A percentile compares a stretch with the other conserved stretches of the same genome.
Evolutionary conservation across 2,888 invertebrate genomes (phyloP).

Genomic region (Amphimallon solstitiale): DNA sequence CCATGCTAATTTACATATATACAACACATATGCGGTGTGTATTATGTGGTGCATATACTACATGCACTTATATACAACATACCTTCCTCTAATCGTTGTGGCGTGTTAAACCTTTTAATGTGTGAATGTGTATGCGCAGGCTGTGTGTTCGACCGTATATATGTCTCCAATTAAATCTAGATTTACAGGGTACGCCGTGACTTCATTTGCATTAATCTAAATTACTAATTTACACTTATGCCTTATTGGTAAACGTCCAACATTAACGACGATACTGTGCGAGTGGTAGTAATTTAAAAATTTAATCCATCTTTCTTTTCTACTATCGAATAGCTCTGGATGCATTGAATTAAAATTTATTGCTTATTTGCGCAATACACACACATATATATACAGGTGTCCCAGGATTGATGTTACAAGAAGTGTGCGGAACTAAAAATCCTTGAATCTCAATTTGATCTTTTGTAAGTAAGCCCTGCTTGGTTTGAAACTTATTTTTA

Average conservation of each 20-base stretch:
- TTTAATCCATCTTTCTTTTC: not conserved
- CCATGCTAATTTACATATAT: not conserved
- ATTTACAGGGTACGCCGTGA: conserved; percentile 33
- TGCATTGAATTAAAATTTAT: too few species aligned
- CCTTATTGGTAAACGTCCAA: conserved; percentile 36
- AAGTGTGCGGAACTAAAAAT: too few species aligned
- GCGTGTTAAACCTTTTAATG: not conserved
- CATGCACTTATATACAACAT: too few species aligned
- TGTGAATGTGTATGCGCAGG: not conserved
- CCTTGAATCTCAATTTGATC: too few species aligned
- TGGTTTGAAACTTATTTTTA: too few species aligned
- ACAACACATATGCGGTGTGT: not conserved
- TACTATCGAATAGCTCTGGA: too few species aligned
- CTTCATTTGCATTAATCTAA: conserved; percentile 40
- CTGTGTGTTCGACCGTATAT: conserved; percentile 5
- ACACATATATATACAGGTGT: too few species aligned
- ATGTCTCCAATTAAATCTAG: conserved; percentile 38
- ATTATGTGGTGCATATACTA: not conserved
- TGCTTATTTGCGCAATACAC: too few species aligned
- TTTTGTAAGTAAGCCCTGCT: too few species aligned
- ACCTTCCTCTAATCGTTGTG: not conserved
- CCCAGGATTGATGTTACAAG: too few species aligned
- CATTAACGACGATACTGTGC: conserved; percentile 15
- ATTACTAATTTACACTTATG: conserved; percentile 40
- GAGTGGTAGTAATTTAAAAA: conserved; percentile 21